phyloP scores from a whole-genome alignment of 1,140 invertebrate genomes.

The Tetranychus cinnabarinus region DNA sequence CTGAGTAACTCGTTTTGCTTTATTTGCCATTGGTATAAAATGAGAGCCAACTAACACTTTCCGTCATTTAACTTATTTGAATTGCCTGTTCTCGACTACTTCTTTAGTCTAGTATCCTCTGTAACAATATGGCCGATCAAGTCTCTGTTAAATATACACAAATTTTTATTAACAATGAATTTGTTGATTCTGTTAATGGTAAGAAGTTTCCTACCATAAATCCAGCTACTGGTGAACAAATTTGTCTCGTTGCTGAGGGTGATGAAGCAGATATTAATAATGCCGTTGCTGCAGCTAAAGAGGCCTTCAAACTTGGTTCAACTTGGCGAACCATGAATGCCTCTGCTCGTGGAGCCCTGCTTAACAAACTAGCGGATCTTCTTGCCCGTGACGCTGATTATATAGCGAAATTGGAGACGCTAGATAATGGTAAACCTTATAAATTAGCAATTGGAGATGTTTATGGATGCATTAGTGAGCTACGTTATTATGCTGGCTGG shows the following conservation, averaged over 20 bases:
- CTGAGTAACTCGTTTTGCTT: no score
- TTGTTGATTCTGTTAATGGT: conserved; percentile 58
- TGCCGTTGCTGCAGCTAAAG: conserved; percentile 2
- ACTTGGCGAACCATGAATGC: conserved; percentile 78
- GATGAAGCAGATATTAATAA: conserved; percentile 9
- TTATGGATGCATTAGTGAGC: conserved; percentile 29
- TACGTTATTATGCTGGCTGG: conserved; percentile 72
- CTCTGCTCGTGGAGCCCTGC: conserved; percentile 46
- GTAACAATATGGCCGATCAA: not conserved
- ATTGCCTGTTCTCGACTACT: no score
- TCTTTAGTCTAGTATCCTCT: not conserved
- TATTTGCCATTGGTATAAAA: no score
- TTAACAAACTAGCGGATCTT: conserved; percentile 26
- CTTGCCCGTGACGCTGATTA: conserved; percentile 50
- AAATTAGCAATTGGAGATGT: conserved; percentile 39
- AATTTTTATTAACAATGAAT: conserved; percentile 91
- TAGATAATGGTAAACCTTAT: conserved; percentile 72
- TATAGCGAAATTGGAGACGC: conserved; percentile 40
- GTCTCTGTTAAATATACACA: not conserved
- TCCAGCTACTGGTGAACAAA: conserved; percentile 5
- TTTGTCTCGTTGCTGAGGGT: not conserved
- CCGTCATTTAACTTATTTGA: no score
- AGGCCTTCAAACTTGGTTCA: conserved; percentile 31
- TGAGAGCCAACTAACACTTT: no score
- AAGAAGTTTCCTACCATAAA: conserved; percentile 5